Conservation (phyloP, 2,113 vertebrate genomes). For the Odocoileus hemionus region DNA sequence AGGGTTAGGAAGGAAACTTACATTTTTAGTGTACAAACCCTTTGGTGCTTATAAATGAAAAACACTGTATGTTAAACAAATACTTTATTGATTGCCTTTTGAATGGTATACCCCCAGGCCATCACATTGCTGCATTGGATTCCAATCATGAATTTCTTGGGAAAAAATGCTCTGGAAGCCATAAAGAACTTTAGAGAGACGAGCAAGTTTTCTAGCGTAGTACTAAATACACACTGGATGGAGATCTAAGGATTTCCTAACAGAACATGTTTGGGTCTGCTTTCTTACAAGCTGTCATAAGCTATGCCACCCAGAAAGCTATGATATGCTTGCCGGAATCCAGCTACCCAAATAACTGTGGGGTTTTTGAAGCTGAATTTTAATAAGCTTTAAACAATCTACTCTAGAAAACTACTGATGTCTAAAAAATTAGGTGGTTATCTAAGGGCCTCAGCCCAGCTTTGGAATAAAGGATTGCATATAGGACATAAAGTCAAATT, state of each 20-base stretch:
- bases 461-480: background rate
- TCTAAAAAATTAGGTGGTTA: background rate
- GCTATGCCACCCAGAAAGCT: slow-evolving; percentile 32
- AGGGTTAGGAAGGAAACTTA: background rate
- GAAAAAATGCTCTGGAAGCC: slow-evolving; percentile 6
- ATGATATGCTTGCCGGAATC: slow-evolving; percentile 23
- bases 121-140: background rate
- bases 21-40: background rate
- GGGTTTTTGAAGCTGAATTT: slow-evolving; percentile 38
- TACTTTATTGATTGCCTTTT: background rate
- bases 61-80: slow-evolving; percentile 18
- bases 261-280: slow-evolving; percentile 19
- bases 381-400: slow-evolving; percentile 17
- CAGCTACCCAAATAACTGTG: slow-evolving; percentile 33
- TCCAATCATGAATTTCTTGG: background rate
- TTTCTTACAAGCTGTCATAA: slow-evolving; percentile 36
- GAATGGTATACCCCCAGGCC: background rate
- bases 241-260: slow-evolving; percentile 49
- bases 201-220: background rate
- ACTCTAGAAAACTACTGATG: slow-evolving; percentile 4
- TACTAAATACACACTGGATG: background rate
- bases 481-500: background rate
- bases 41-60: background rate
- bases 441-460: background rate
- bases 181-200: slow-evolving; percentile 3